Conservation (phyloP, 2,797 vertebrate species). For the Oreochromis grahami region DNA sequence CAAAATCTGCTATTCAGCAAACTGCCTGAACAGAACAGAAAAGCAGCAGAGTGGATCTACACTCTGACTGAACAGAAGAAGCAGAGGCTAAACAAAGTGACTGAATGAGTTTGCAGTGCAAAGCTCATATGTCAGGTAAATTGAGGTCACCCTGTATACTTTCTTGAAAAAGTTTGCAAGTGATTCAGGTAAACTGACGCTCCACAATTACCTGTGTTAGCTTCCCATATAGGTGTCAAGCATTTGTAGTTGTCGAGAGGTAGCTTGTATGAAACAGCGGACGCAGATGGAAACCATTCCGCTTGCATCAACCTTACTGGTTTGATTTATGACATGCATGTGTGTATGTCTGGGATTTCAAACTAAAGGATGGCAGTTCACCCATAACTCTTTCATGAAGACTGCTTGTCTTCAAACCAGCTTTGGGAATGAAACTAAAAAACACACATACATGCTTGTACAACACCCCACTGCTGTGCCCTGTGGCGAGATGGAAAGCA, state of each 20-base stretch:
- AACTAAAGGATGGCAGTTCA: background rate
- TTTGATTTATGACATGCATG: background rate
- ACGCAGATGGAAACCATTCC: background rate
- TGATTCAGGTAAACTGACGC: background rate
- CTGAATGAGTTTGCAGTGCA: constrained; percentile 10
- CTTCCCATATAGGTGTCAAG: background rate
- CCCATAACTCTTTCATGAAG: background rate
- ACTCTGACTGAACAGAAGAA: background rate
- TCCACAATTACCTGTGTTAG: constrained; percentile 12
- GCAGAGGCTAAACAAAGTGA: constrained; percentile 10
- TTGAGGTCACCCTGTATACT: constrained; percentile 9
- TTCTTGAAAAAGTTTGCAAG: background rate
- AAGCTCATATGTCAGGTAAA: constrained; percentile 26
- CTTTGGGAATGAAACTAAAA: background rate
- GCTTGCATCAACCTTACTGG: background rate
- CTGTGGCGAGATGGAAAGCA: constrained; percentile 9
- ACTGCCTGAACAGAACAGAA: background rate
- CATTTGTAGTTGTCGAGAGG: background rate
- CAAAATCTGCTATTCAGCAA: constrained; percentile 17
- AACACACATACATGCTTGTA: background rate
- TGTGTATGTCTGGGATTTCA: background rate
- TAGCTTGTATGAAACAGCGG: background rate
- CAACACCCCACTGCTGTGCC: background rate
- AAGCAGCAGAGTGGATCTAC: background rate
- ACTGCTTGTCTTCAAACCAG: background rate